Percentiles rank a stretch among this genome's conserved stretches.
These are phyloP conservation scores for Tetraodon nigroviridis DNA, from an alignment of 2,113 vertebrate species.

Conservation along the genomic window DNA sequence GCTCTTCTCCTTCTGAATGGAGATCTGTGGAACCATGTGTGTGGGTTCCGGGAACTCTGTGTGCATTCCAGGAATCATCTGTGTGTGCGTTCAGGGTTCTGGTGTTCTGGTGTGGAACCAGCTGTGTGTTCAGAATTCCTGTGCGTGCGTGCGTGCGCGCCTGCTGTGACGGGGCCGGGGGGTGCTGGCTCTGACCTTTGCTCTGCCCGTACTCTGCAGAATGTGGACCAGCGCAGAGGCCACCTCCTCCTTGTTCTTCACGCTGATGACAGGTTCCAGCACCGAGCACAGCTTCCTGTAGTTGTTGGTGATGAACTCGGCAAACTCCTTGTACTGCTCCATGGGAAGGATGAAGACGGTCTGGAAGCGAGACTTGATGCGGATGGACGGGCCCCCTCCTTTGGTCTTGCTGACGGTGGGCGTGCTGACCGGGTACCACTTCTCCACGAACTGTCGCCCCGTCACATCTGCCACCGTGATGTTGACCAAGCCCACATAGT, in stretches of 20 bases:
- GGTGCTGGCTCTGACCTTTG: constrained; percentile 77
- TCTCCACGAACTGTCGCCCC: constrained; percentile 92
- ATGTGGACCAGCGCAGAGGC: constrained; percentile 94
- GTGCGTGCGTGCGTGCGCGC: too few relatives aligned
- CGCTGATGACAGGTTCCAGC: constrained; percentile 93
- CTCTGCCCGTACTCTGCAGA: constrained; percentile 92
- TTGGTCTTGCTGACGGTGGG: constrained; percentile 89
- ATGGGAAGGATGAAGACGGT: constrained; percentile 92
- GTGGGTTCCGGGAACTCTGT: too few relatives aligned
- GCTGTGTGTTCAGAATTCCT: too few relatives aligned
- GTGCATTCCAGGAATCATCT: too few relatives aligned
- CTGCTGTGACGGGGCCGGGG: too few relatives aligned
- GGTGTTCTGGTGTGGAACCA: too few relatives aligned
- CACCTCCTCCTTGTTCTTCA: constrained; percentile 95
- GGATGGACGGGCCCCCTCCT: constrained; percentile 86
- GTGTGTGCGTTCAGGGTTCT: too few relatives aligned
- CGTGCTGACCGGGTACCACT: constrained; percentile 96
- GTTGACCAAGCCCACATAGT: constrained; percentile 93
- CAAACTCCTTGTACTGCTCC: constrained; percentile 99
- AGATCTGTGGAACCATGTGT: too few relatives aligned
- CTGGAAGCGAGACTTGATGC: constrained; percentile 93
- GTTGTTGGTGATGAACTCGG: constrained; percentile 93
- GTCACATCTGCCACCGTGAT: constrained; percentile 84
- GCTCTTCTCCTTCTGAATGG: too few relatives aligned
- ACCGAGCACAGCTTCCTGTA: constrained; percentile 90